Conservation (phyloP, 2,113 vertebrate species). For the Diadophis punctatus region DNA sequence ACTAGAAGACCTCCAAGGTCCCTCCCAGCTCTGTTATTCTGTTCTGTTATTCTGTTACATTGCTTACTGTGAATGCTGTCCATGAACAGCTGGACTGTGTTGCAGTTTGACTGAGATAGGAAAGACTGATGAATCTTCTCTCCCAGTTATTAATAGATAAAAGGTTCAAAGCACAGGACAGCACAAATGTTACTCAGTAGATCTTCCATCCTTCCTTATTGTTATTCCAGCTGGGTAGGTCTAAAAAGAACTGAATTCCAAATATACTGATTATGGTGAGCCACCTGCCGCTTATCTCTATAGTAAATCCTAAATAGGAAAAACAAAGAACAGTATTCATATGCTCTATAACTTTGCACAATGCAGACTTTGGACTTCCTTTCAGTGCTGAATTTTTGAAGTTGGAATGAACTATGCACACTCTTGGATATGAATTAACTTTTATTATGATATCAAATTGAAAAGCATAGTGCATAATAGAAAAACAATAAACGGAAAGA, state of each 20-base stretch:
- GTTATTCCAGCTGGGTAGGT: not conserved
- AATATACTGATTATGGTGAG: not conserved
- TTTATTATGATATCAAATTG: not conserved
- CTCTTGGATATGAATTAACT: not conserved
- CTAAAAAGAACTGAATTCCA: not conserved
- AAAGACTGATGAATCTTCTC: not conserved
- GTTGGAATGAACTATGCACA: not conserved
- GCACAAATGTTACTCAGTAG: not conserved
- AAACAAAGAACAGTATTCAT: not conserved
- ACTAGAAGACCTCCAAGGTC: too few species aligned
- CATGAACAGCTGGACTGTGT: not conserved
- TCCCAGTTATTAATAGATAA: not conserved
- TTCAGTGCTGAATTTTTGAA: not conserved
- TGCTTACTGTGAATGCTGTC: not conserved
- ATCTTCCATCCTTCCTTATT: not conserved
- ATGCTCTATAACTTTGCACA: not conserved
- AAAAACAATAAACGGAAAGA: not conserved
- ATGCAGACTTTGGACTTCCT: not conserved
- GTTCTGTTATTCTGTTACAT: too few species aligned
- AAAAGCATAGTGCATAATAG: not conserved
- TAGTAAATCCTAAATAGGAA: not conserved
- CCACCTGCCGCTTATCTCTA: too few species aligned
- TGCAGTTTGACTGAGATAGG: not conserved
- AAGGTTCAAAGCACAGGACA: not conserved
- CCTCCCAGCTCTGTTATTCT: too few species aligned